Conservation (phyloP, 2,113 vertebrate genomes). For the Bettongia penicillata region DNA sequence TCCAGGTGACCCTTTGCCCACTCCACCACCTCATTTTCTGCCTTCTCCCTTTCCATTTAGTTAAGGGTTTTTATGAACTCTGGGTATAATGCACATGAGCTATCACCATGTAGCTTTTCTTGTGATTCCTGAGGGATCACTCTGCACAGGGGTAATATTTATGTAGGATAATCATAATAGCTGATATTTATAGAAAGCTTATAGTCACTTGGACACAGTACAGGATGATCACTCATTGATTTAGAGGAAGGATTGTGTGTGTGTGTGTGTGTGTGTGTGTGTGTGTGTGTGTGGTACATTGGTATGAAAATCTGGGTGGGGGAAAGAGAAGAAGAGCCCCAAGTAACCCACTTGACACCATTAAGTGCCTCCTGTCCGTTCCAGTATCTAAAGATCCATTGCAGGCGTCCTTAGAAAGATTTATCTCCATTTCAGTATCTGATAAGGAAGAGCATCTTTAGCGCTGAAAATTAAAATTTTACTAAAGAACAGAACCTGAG, state of each 20-base stretch:
- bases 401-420: slow-evolving; percentile 28
- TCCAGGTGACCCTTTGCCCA: neutral
- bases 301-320: neutral
- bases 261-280: neutral
- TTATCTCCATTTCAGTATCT: slow-evolving; percentile 69
- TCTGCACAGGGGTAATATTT: neutral
- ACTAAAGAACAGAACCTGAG: slow-evolving; percentile 56
- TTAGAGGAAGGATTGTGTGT: neutral
- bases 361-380: slow-evolving; percentile 14
- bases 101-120: neutral
- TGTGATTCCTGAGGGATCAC: neutral
- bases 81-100: neutral
- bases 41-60: neutral
- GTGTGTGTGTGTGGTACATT: too few relatives aligned
- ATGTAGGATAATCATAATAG: neutral
- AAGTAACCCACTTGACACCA: neutral
- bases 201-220: neutral
- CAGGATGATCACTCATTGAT: neutral
- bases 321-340: neutral
- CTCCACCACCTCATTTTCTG: neutral
- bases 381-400: slow-evolving; percentile 14
- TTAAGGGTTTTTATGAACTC: neutral
- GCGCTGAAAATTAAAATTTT: slow-evolving; percentile 75
- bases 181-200: neutral
- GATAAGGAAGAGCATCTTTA: slow-evolving; percentile 56